phyloP scores from a whole-genome alignment of 2,797 vertebrate genomes.

The Urophycis tenuis region DNA sequence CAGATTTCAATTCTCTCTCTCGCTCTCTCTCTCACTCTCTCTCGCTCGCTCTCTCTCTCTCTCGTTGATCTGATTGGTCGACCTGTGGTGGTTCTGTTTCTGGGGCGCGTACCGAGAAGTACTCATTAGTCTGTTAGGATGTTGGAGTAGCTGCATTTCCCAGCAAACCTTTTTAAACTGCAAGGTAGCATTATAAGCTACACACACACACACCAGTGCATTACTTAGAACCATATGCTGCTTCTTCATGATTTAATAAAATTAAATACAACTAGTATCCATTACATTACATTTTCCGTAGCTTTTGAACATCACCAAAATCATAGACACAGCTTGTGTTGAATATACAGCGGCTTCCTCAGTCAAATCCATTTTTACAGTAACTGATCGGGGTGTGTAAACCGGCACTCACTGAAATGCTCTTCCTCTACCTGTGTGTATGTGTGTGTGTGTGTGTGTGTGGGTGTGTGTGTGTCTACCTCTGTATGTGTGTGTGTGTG shows the following conservation, averaged over 20 bases:
- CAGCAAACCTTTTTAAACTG: not conserved
- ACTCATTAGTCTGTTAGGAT: not conserved
- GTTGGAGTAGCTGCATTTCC: not conserved
- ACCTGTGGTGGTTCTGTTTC: constrained; percentile 12
- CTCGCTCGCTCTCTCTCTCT: not conserved
- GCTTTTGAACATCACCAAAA: not conserved
- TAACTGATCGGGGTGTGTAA: too few relatives aligned
- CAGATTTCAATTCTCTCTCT: constrained; percentile 8
- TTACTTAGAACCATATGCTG: not conserved
- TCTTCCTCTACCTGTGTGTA: too few relatives aligned
- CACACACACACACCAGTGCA: not conserved
- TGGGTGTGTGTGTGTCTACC: constrained; percentile 30
- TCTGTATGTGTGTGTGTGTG: constrained; percentile 6
- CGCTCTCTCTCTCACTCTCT: too few relatives aligned
- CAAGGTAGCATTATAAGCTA: too few relatives aligned
- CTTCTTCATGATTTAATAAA: not conserved
- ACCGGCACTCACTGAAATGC: too few relatives aligned
- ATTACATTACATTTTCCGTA: not conserved
- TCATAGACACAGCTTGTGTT: not conserved
- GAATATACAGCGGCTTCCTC: not conserved
- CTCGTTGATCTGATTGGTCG: constrained; percentile 34
- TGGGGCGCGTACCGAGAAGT: not conserved
- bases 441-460: not conserved
- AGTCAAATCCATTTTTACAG: not conserved
- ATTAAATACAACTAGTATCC: not conserved